phyloP scores from a whole-genome alignment of 2,113 vertebrate genomes.

The Orthonyx spaldingii region DNA sequence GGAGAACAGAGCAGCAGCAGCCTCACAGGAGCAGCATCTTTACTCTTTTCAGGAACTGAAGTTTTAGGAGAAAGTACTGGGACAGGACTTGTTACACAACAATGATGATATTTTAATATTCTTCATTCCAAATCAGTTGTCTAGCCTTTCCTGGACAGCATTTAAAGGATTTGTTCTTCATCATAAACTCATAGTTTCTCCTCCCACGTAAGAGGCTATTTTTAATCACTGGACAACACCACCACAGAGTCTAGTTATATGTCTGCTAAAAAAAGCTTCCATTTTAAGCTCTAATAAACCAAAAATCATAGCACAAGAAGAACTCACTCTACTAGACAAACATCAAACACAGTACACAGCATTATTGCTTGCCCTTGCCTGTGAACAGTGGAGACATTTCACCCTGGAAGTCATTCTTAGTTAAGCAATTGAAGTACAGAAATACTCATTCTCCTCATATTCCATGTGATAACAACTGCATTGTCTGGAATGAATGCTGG shows the following conservation, averaged over 20 bases:
- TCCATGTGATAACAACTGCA: background rate
- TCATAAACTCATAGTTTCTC: background rate
- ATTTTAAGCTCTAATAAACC: background rate
- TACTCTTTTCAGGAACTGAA: background rate
- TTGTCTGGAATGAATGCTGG: background rate
- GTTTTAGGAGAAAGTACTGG: background rate
- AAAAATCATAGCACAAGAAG: background rate
- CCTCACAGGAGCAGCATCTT: background rate
- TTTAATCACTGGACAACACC: background rate
- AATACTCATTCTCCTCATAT: background rate
- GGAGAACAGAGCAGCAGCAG: background rate
- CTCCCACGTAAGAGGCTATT: background rate
- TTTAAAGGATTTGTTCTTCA: background rate
- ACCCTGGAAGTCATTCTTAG: background rate
- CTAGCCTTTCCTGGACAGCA: background rate
- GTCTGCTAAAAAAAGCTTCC: background rate
- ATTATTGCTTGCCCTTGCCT: background rate
- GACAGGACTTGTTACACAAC: background rate
- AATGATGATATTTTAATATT: background rate
- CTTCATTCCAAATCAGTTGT: background rate
- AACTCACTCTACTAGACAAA: background rate
- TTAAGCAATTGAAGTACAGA: background rate
- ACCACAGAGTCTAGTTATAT: background rate
- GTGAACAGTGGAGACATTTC: accelerated
- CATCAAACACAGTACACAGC: background rate